Evolutionary conservation across 2,113 vertebrate species (phyloP).

Genomic region (Pelmatolapia mariae): DNA sequence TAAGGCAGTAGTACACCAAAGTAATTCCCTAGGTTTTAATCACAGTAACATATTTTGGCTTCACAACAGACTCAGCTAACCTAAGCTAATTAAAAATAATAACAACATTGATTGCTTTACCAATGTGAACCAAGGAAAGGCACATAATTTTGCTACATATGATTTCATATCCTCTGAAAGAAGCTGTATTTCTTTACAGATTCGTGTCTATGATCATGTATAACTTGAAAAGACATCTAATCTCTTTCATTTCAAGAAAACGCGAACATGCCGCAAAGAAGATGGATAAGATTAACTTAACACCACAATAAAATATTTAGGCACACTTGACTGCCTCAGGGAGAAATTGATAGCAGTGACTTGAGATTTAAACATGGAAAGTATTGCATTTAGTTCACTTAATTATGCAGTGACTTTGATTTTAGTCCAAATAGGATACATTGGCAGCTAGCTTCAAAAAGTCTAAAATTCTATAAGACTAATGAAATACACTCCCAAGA

Average conservation of each 20-base stretch:
- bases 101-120: neutral
- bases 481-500: constrained; percentile 13
- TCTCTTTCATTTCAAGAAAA: neutral
- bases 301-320: constrained; percentile 5
- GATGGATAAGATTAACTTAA: neutral
- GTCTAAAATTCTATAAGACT: constrained; percentile 10
- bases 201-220: neutral
- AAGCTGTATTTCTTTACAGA: neutral
- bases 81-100: neutral
- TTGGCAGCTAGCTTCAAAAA: neutral
- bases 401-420: neutral
- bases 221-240: neutral
- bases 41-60: neutral
- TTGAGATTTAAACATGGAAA: neutral
- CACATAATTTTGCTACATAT: neutral
- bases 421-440: neutral
- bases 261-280: neutral
- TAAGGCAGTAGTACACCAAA: neutral
- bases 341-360: neutral
- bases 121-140: neutral
- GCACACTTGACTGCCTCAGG: neutral
- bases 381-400: neutral
- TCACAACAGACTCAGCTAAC: neutral
- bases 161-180: neutral
- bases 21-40: neutral